Evolutionary conservation across 2,888 invertebrate species (phyloP).

Genomic region (Hirtodrosophila confusa): DNA sequence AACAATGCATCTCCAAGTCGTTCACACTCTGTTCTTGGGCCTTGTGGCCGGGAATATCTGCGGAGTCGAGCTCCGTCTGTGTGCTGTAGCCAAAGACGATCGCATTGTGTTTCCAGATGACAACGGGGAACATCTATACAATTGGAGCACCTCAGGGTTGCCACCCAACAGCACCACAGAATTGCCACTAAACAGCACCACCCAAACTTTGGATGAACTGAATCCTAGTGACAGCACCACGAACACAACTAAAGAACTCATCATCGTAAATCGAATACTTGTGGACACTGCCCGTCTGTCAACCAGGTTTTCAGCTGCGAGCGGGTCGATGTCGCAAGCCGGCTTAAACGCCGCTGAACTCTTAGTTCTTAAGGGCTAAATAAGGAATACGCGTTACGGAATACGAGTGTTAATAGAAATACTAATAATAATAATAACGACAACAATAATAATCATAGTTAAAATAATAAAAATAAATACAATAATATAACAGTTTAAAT

Average conservation of each 20-base stretch:
- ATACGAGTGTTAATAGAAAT: neutral
- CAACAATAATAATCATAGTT: neutral
- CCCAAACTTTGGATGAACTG: neutral
- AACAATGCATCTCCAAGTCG: slow-evolving; percentile 39
- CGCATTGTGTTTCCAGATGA: slow-evolving; percentile 66
- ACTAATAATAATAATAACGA: neutral
- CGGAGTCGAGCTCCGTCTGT: slow-evolving; percentile 13
- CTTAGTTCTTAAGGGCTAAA: no score
- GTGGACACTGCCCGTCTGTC: slow-evolving; percentile 51
- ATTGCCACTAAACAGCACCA: neutral
- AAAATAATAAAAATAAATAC: neutral
- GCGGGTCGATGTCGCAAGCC: slow-evolving; percentile 61
- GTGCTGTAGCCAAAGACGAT: slow-evolving; percentile 37
- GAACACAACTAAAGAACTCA: slow-evolving; percentile 23
- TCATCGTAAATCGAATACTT: slow-evolving; percentile 59
- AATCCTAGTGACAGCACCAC: neutral
- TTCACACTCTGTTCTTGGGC: slow-evolving; percentile 33
- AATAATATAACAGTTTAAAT: neutral
- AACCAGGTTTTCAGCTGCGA: slow-evolving; percentile 47
- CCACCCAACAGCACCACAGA: neutral
- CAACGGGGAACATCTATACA: neutral
- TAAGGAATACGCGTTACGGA: no score
- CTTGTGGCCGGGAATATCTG: slow-evolving; percentile 25
- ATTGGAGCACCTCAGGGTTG: neutral
- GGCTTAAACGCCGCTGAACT: slow-evolving; percentile 25